These are phyloP conservation scores for Macropus fuliginosus DNA, from an alignment of 2,797 vertebrate genomes.

Conservation along the genomic window DNA sequence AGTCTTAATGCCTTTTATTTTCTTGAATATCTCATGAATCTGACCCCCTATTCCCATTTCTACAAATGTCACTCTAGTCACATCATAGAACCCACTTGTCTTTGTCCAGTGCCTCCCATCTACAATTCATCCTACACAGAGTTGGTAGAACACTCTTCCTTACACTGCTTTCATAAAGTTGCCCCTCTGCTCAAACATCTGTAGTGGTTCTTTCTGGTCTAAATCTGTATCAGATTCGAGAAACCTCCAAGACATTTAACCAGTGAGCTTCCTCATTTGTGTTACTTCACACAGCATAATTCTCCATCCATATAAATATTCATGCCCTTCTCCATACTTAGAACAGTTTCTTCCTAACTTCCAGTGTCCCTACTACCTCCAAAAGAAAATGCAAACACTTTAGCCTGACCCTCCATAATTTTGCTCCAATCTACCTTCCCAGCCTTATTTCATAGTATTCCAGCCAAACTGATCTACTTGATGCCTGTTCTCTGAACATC, in stretches of 20 bases:
- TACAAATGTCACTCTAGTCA: neutral
- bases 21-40: neutral
- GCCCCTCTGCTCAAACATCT: neutral
- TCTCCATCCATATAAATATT: neutral
- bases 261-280: neutral
- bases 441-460: neutral
- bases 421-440: neutral
- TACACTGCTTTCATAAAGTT: neutral
- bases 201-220: neutral
- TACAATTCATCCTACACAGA: neutral
- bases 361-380: neutral
- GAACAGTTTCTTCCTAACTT: neutral
- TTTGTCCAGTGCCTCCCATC: neutral
- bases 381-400: neutral
- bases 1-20: neutral
- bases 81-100: neutral
- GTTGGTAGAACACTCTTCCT: neutral
- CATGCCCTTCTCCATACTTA: neutral
- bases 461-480: neutral
- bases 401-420: neutral
- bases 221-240: neutral
- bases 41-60: neutral
- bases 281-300: neutral
- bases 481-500: neutral
- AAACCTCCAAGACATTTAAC: neutral